Conservation (phyloP, 2,797 vertebrate genomes). For the Scolopax bukidnonensis region DNA sequence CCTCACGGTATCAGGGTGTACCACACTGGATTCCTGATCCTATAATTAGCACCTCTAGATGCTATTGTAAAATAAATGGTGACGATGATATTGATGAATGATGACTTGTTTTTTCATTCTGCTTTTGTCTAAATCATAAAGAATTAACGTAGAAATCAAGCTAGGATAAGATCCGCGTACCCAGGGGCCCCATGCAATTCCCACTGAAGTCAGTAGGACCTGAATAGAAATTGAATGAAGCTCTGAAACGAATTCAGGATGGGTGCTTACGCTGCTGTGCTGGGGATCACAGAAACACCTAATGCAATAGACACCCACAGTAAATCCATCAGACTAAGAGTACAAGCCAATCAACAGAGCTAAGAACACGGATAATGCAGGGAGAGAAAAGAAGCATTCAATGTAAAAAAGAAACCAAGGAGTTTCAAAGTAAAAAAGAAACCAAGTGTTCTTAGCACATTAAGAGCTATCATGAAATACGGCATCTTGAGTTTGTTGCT, state of each 20-base stretch:
- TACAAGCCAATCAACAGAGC: neutral
- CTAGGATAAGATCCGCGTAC: neutral
- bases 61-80: neutral
- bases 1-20: neutral
- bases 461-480: slow-evolving; percentile 23
- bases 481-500: slow-evolving; percentile 35
- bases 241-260: neutral
- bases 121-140: neutral
- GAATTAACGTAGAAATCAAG: neutral
- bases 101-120: neutral
- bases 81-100: neutral
- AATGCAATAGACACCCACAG: neutral
- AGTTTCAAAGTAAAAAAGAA: neutral
- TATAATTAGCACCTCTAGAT: neutral
- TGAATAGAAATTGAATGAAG: neutral
- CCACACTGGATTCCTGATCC: neutral
- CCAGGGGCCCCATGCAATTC: neutral
- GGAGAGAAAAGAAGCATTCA: neutral
- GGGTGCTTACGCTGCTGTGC: neutral
- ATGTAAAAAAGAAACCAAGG: neutral
- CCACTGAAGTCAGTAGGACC: neutral
- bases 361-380: neutral
- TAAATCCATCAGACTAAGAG: neutral
- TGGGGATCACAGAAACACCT: neutral
- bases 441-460: slow-evolving; percentile 1